Evolutionary conservation across 1,140 invertebrate species (phyloP), one percentile per base, ranked within the genome.

Genomic region (Trachymyrmex septentrionalis): DNA sequence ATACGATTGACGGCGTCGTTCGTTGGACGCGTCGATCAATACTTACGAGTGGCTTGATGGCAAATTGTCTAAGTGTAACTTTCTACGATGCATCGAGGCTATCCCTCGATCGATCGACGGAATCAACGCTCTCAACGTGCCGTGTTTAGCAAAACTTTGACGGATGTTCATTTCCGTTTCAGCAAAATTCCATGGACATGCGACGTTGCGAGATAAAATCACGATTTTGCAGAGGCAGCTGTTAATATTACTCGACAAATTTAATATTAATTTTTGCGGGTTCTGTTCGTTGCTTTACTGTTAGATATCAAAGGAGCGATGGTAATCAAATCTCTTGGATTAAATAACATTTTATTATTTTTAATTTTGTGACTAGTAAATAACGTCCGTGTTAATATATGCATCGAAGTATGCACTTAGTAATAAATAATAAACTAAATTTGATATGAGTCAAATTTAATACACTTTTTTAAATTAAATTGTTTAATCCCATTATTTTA

Each of bases 1-100:
- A 0, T 64, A 21, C 34, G 73, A 61, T 21, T 44, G 57, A 76
- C 24, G 57, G 19, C 75, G 44, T 30, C 38, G 24, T 64, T 30
- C 27, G 38, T 66, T 66, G 66, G 38, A 66, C n/a, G 59, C 57
- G 24, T 10, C 76, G 59, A 78, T 66, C 76, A 66, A 78, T 78
- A 78, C 59, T 64, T 16, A 3, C 19, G 53, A 21, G 19, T 16
- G 30, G 9, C 53, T 21, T 38, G 53, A 16, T n/a, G 38, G 59
- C 24, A 14, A n/a, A 38, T 78, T 64, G 44, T 27, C 67, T 48
- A 55, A n/a, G 38, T 64, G 34, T 59, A 64, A 66, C 61, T 66
- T 66, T 53, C 27, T 19, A 48, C 14, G 21, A 7, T 12, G 73
- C 73, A 24, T 19, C 24, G n/a, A 30, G 50, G 63, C 38, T 64